These are phyloP conservation scores for Coilia nasus DNA, from an alignment of 2,797 vertebrate genomes.

Conservation along the genomic window DNA sequence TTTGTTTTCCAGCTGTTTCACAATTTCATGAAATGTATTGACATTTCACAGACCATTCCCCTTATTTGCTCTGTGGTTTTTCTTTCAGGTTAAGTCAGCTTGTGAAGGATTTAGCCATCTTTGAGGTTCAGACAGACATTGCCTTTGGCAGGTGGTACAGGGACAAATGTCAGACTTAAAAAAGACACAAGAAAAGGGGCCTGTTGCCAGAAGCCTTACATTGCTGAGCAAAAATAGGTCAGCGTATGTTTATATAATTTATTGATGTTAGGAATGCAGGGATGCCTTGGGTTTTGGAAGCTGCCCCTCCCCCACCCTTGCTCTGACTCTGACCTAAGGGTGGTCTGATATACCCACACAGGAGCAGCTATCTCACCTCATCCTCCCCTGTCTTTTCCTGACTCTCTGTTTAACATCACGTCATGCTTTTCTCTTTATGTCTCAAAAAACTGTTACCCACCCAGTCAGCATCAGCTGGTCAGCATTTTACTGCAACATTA, in stretches of 20 bases:
- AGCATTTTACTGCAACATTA: not conserved
- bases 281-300: not conserved
- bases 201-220: not conserved
- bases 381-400: not conserved
- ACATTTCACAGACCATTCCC: not conserved
- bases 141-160: not conserved
- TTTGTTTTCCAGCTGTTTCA: not conserved
- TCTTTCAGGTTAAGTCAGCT: not conserved
- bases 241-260: not conserved
- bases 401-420: not conserved
- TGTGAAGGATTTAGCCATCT: not conserved
- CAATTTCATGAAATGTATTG: not conserved
- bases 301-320: not conserved
- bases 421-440: not conserved
- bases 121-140: not conserved
- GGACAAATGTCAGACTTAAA: not conserved
- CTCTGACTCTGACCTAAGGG: not conserved
- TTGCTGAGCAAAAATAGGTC: constrained; percentile 21
- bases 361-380: not conserved
- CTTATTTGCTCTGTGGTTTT: not conserved
- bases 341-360: not conserved
- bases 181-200: not conserved
- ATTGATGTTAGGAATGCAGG: constrained; percentile 13
- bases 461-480: not conserved
- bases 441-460: no score